Conservation (phyloP, 2,888 invertebrate species). For the Osmoderma eremita region DNA sequence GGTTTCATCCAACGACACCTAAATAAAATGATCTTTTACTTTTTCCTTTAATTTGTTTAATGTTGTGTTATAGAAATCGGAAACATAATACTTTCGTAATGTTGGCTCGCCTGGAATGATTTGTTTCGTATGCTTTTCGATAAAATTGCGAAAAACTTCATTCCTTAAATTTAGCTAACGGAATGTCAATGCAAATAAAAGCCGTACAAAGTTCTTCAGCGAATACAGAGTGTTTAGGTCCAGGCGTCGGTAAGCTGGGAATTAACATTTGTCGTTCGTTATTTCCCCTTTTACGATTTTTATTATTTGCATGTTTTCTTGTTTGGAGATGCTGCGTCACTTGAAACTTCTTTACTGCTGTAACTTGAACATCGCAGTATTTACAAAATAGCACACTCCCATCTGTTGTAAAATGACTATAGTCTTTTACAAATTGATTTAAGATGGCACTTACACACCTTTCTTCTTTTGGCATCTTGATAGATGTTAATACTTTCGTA, state of each 20-base stretch:
- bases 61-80: not conserved
- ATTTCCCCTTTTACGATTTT: constrained; percentile 4
- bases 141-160: no score
- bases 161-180: no score
- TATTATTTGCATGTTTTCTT: constrained; percentile 1
- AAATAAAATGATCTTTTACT: not conserved
- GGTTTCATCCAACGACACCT: no score
- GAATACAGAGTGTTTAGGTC: constrained; percentile 2
- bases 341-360: not conserved
- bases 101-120: not conserved
- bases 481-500: constrained; percentile 1
- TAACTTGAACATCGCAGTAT: not conserved
- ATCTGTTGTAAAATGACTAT: constrained; percentile 1
- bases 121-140: no score
- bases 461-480: constrained; percentile 14
- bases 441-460: constrained; percentile 3
- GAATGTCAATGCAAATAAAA: no score
- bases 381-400: constrained; percentile 2
- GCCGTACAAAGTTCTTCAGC: constrained; percentile 7
- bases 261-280: constrained; percentile 1
- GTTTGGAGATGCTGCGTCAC: constrained; percentile 3
- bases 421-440: not conserved
- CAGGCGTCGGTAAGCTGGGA: not conserved
- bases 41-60: not conserved
- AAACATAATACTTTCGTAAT: not conserved